Conservation (phyloP, 2,888 invertebrate genomes). For the Cataglyphis albicans region DNA sequence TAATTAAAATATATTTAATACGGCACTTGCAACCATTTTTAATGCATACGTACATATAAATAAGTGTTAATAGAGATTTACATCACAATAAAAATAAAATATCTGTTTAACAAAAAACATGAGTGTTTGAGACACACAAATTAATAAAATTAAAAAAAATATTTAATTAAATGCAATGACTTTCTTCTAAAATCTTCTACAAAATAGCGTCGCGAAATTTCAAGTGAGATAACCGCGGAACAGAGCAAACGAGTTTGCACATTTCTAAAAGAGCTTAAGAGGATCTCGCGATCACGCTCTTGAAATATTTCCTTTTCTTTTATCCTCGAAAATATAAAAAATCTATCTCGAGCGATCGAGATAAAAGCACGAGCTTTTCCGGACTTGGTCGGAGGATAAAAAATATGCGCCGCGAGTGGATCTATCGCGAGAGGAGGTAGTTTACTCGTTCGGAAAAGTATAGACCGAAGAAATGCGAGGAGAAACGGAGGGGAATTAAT, state of each 20-base stretch:
- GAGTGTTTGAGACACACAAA: background rate
- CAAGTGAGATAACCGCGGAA: background rate
- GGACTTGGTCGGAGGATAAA: constrained; percentile 19
- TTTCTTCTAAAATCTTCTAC: background rate
- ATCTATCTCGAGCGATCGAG: constrained; percentile 38
- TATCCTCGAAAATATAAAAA: constrained; percentile 30
- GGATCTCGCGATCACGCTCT: background rate
- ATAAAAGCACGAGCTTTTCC: constrained; percentile 32
- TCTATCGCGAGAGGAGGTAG: constrained; percentile 15
- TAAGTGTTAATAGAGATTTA: background rate
- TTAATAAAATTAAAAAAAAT: background rate
- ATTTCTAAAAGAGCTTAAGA: background rate
- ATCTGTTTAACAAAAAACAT: background rate
- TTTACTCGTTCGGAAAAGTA: constrained; percentile 35
- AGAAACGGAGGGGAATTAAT: constrained; percentile 33
- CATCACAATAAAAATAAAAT: background rate
- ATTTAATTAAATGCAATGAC: background rate
- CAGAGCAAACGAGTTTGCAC: background rate
- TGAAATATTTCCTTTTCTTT: constrained; percentile 21
- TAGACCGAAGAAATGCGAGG: constrained; percentile 15
- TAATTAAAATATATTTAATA: background rate
- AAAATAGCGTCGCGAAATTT: background rate
- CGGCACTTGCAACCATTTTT: background rate
- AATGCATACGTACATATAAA: background rate
- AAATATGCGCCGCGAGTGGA: background rate